Evolutionary conservation across 2,113 vertebrate genomes (phyloP), one percentile per base, ranked within the genome.

Genomic region (Gracilinanus agilis): DNA sequence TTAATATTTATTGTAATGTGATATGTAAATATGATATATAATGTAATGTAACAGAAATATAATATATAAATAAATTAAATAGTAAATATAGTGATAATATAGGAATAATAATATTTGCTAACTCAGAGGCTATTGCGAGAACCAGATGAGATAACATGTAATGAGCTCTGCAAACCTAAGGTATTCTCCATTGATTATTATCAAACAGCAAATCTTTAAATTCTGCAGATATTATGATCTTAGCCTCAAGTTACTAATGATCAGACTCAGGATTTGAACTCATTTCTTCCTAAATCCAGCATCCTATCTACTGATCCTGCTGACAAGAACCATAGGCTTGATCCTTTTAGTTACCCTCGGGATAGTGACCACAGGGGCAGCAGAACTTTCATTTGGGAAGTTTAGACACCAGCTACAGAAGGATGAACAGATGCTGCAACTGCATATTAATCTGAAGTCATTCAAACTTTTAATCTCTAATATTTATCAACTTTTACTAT

Each of bases 401-500:
- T 44, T 49, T 16, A 6, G 6, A 40, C 6, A 2, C 1, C 13
- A 21, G 5, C 88, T 90, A 58, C 89, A 95, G 88, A 56, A 89
- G 19, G 0, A 56, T 53, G 10, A 58, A 90, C 24, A 23, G 55
- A 49, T 27, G 8, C 0, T 9, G 10, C 56, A 3, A 34, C 10
- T 90, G 8, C 9, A 23, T 24, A 0, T 55, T 54, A 0, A 0
- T 29, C 21, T 3, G 21, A 2, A 55, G 24, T 94, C 55, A 21
- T 19, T 55, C 88, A 27, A 0, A 13, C 16, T 90, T 54, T 67
- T 93, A 3, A 49, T 54, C 49, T 54, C 55, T 55, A 88, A 11
- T 67, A 55, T 91, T 95, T 67, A 88, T 34, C 27, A 91, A 54
- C 23, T 55, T 12, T 90, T 44, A 55, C 95, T 34, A 7, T 96